Conservation (phyloP, 2,888 invertebrate genomes). For the Esperia sulphurella region DNA sequence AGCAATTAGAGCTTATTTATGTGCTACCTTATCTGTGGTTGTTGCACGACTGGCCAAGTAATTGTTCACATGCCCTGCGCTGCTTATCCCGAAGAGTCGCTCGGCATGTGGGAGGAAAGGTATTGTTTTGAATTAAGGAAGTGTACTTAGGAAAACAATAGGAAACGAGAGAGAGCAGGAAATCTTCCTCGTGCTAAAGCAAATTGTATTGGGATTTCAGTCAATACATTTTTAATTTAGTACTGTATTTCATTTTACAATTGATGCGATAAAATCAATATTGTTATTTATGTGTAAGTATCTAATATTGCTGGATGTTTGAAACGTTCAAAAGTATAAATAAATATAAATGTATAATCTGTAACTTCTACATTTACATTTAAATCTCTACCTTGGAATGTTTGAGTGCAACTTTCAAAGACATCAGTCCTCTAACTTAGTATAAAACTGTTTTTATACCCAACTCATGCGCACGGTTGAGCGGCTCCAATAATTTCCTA, state of each 20-base stretch:
- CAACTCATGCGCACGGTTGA: constrained; percentile 52
- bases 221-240: no score
- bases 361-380: not conserved
- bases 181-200: no score
- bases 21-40: constrained; percentile 60
- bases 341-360: no score
- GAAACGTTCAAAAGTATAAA: no score
- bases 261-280: no score
- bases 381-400: not conserved
- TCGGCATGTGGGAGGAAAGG: constrained; percentile 11
- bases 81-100: constrained; percentile 3
- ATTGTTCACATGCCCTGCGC: constrained; percentile 36
- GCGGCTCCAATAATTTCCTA: constrained; percentile 62
- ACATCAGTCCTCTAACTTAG: constrained; percentile 28
- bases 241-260: no score
- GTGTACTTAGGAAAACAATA: not conserved
- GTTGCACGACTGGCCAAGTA: constrained; percentile 45
- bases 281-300: no score
- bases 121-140: constrained; percentile 4
- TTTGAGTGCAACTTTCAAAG: constrained; percentile 19
- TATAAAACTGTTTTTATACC: constrained; percentile 42
- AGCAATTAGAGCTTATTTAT: constrained; percentile 72
- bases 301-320: no score
- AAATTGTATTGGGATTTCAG: no score
- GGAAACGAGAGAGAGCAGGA: not conserved